Evolutionary conservation across 2,888 invertebrate genomes (phyloP), one percentile per base, ranked within the genome.

Genomic region (Gortyna flavago): DNA sequence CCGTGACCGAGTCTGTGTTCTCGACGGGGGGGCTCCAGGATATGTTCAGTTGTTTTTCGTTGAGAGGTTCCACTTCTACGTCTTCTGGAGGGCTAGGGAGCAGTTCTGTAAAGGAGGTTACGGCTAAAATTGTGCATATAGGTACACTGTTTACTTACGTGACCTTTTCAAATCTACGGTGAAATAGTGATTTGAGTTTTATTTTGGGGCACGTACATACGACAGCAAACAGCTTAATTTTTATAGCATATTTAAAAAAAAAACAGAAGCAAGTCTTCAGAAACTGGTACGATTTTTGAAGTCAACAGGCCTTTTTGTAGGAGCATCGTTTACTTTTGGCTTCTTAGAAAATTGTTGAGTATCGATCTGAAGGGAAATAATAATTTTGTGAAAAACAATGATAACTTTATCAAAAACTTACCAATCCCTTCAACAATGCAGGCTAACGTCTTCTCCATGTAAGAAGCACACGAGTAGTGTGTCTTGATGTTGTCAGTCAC

Each of bases 401-500:
- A n/a, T 0, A 21, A 5, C 29, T 11, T 66, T 29, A 41, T 29
- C 21, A 44, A 41, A 4, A 61, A 54, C 41, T 61, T 25, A 71
- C 18, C 29, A 54, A 59, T 48, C 18, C 85, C 93, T 91, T 98
- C 98, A 48, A 98, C 97, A 86, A 98, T 98, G 91, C 98, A 98
- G 76, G 98, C 98, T 59, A 98, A 93, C 0, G 98, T 98, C 89
- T 98, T 98, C 90, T 98, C 97, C 87, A 98, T 98, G 89, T 98
- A 98, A 0, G 98, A 97, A 0, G 98, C 98, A 92, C 98, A 98
- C 5, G 98, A 98, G 93, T 98, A 98, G 89, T 98, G 98, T 0
- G 98, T 98, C 93, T 98, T 98, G 79, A 98, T 97, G 89, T 98
- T 98, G 92, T 98, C 98, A 0, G 98, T 98, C 81, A 98, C 98